phyloP scores from a whole-genome alignment of 2,888 invertebrate genomes.

The Cheilosia soror region DNA sequence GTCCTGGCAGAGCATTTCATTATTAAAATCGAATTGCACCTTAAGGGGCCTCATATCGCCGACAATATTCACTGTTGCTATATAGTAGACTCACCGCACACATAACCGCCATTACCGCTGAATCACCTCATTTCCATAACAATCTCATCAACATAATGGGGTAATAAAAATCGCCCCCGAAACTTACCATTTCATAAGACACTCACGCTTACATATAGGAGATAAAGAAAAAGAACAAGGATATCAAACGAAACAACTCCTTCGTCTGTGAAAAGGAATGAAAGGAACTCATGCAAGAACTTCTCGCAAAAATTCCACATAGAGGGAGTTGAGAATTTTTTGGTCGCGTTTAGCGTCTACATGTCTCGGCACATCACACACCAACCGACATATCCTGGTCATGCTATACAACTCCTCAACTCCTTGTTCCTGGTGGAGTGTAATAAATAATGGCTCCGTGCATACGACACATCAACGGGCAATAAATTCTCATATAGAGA shows the following conservation, averaged over 20 bases:
- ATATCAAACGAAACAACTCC: not conserved
- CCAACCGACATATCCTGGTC: conserved; percentile 58
- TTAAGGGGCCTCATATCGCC: conserved; percentile 57
- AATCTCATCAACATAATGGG: conserved; percentile 74
- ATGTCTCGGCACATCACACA: conserved; percentile 52
- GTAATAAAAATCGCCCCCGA: conserved; percentile 74
- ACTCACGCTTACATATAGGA: conserved; percentile 24
- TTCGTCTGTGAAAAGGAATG: conserved; percentile 41
- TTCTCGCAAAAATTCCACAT: conserved; percentile 31
- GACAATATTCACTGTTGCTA: conserved; percentile 20
- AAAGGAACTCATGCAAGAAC: conserved; percentile 55
- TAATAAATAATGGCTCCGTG: conserved; percentile 71
- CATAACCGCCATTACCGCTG: conserved; percentile 57
- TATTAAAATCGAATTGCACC: conserved; percentile 73
- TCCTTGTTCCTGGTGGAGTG: conserved; percentile 32
- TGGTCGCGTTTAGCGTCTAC: conserved; percentile 62
- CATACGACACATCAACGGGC: conserved; percentile 73
- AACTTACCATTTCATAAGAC: conserved; percentile 55
- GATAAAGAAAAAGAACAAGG: not conserved
- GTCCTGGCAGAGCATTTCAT: conserved; percentile 43
- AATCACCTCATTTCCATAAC: conserved; percentile 75
- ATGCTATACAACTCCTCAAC: conserved; percentile 29
- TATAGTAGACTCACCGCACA: not conserved
- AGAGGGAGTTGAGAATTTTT: conserved; percentile 37
- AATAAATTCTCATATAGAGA: conserved; percentile 70